Conservation (phyloP, 2,113 vertebrate genomes). For the Jacana jacana region DNA sequence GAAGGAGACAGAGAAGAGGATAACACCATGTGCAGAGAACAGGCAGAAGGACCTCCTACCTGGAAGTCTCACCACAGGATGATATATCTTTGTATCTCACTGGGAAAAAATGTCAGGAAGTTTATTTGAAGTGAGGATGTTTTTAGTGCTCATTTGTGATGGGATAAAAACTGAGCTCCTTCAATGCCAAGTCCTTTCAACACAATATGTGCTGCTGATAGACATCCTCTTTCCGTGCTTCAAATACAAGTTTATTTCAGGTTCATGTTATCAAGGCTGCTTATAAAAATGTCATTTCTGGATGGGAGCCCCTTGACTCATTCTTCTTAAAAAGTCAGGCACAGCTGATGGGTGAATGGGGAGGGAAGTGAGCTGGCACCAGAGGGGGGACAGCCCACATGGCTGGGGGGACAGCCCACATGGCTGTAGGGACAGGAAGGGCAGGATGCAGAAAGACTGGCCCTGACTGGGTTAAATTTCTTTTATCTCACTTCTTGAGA, state of each 20-base stretch:
- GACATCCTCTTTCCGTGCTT: not conserved
- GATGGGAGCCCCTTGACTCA: not conserved
- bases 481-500: not conserved
- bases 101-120: not conserved
- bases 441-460: not conserved
- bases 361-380: not conserved
- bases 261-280: not conserved
- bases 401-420: accelerated
- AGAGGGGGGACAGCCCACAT: not conserved
- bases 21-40: not conserved
- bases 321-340: not conserved
- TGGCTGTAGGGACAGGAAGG: not conserved
- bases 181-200: not conserved
- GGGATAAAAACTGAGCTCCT: not conserved
- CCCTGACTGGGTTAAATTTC: not conserved
- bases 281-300: not conserved
- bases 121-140: not conserved
- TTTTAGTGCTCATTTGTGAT: constrained; percentile 20
- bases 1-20: not conserved
- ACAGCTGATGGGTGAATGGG: not conserved
- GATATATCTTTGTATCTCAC: not conserved
- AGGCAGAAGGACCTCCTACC: not conserved
- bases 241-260: not conserved
- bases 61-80: not conserved
- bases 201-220: not conserved